A percentile compares a stretch with the other conserved stretches of the same genome.
phyloP scores from a whole-genome alignment of 2,888 invertebrate genomes.

The Orchestes rusci region DNA sequence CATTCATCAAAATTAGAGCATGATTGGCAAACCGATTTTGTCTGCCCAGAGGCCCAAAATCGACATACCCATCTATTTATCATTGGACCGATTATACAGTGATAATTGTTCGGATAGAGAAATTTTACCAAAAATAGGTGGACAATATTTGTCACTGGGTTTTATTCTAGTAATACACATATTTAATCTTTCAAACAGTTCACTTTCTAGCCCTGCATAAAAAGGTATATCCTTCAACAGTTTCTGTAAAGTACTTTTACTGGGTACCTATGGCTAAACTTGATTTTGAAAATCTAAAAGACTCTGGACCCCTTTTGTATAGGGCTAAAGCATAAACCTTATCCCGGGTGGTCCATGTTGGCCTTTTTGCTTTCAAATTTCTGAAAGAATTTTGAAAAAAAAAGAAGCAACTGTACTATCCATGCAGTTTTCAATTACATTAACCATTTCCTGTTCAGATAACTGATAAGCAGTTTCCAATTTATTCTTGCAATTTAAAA shows the following conservation, averaged over 20 bases:
- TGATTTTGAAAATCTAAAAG: background rate
- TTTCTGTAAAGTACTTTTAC: background rate
- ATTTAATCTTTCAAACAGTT: background rate
- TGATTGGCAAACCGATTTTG: background rate
- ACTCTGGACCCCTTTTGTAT: background rate
- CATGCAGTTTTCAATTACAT: background rate
- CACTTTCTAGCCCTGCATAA: background rate
- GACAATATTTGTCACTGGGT: background rate
- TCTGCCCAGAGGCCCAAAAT: background rate
- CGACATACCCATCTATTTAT: background rate
- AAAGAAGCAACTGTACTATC: background rate
- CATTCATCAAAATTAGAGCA: background rate
- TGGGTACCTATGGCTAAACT: background rate
- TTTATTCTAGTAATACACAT: background rate
- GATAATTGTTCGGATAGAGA: background rate
- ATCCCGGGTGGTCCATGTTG: background rate
- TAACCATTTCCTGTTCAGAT: background rate
- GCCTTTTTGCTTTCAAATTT: background rate
- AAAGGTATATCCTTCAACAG: background rate
- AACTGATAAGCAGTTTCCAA: background rate
- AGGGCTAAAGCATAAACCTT: conserved; percentile 1
- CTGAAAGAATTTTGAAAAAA: background rate
- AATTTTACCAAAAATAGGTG: background rate
- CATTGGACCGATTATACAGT: background rate
- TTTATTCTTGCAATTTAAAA: background rate